Conservation (phyloP, 2,888 invertebrate species). For the Lordiphosa fenestrarum region DNA sequence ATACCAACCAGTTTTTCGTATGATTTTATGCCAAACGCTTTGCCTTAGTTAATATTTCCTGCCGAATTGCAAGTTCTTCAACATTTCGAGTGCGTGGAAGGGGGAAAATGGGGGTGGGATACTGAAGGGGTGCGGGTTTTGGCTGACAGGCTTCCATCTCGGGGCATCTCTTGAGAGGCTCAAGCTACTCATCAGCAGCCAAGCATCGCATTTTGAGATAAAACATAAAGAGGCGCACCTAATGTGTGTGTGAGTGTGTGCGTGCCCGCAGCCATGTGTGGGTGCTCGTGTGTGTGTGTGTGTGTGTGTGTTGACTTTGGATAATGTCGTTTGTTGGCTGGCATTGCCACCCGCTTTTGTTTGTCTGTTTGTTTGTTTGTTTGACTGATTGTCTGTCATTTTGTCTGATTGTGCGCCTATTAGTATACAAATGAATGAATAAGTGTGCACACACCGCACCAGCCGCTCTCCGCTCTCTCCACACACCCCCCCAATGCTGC, state of each 20-base stretch:
- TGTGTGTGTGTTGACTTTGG: constrained; percentile 66
- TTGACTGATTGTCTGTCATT: constrained; percentile 65
- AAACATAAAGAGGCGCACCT: constrained; percentile 63
- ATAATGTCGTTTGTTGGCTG: constrained; percentile 67
- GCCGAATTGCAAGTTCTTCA: constrained; percentile 10
- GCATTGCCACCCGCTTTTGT: constrained; percentile 24
- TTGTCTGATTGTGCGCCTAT: constrained; percentile 72
- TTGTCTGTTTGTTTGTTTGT: constrained; percentile 43
- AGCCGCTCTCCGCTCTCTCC: neutral
- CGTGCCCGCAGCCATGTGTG: constrained; percentile 31
- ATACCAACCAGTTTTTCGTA: too few species aligned
- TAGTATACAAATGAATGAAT: constrained; percentile 73
- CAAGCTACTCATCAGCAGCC: constrained; percentile 62
- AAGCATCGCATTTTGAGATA: constrained; percentile 68
- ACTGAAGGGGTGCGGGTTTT: neutral
- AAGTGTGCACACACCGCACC: constrained; percentile 46
- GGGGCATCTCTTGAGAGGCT: constrained; percentile 20
- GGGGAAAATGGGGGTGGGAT: neutral
- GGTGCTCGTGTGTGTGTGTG: constrained; percentile 17
- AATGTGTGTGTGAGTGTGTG: constrained; percentile 39
- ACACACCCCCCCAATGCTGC: neutral
- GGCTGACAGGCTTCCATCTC: constrained; percentile 21
- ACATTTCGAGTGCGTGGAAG: neutral
- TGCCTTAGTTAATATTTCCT: neutral
- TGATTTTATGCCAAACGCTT: neutral